Conservation (phyloP, 2,113 vertebrate species). For the Ophthalmolycus amberensis region DNA sequence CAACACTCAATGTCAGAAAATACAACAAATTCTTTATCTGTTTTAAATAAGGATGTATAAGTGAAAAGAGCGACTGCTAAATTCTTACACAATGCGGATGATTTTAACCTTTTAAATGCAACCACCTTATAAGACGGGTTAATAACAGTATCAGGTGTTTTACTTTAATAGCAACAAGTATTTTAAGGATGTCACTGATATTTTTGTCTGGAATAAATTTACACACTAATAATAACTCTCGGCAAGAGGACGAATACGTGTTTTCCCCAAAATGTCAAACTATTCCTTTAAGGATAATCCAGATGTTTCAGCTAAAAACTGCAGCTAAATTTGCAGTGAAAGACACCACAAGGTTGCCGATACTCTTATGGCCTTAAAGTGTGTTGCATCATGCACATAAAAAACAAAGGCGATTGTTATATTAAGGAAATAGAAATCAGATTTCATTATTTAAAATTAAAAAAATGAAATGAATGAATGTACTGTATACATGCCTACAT, state of each 20-base stretch:
- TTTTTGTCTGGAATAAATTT: not conserved
- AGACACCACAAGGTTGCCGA: not conserved
- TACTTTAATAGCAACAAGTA: not conserved
- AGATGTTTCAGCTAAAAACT: too few relatives aligned
- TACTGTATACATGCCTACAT: not conserved
- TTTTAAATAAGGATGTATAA: not conserved
- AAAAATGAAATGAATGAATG: not conserved
- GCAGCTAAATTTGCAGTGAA: too few relatives aligned
- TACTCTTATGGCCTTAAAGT: not conserved
- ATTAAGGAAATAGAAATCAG: constrained; percentile 12
- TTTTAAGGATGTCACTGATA: not conserved
- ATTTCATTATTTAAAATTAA: not conserved
- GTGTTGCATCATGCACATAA: not conserved
- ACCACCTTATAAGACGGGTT: not conserved
- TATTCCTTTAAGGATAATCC: not conserved
- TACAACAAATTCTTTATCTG: constrained; percentile 8
- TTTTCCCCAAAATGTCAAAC: constrained; percentile 23
- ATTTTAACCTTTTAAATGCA: constrained; percentile 3
- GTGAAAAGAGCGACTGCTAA: not conserved
- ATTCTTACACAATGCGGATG: not conserved
- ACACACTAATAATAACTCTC: too few relatives aligned
- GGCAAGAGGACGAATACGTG: not conserved
- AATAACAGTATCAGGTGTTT: constrained; percentile 6
- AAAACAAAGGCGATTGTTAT: not conserved
- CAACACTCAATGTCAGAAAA: constrained; percentile 13